Conservation (phyloP, 2,113 vertebrate genomes). For the Trinectes maculatus region DNA sequence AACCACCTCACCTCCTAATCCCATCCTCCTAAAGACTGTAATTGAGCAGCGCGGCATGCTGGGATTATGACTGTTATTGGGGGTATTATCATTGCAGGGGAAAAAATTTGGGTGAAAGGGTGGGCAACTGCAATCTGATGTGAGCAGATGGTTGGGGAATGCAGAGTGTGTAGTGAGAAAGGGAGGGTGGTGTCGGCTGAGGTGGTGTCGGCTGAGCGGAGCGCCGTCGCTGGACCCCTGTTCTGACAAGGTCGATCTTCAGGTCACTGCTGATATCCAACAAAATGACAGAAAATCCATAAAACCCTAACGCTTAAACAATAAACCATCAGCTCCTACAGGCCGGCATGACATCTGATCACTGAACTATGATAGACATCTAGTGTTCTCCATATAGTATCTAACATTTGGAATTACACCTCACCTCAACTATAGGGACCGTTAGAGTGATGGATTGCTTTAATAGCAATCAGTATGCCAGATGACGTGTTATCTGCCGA, state of each 20-base stretch:
- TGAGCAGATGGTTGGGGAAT: slow-evolving; percentile 39
- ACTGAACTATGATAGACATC: slow-evolving; percentile 71
- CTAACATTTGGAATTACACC: slow-evolving; percentile 67
- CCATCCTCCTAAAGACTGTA: slow-evolving; percentile 81
- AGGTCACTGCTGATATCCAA: slow-evolving; percentile 71
- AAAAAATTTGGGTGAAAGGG: slow-evolving; percentile 71
- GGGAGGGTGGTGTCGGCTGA: neutral
- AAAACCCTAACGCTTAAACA: slow-evolving; percentile 72
- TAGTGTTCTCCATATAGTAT: slow-evolving; percentile 55
- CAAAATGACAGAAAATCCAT: slow-evolving; percentile 78
- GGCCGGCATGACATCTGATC: slow-evolving; percentile 62
- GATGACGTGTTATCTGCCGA: slow-evolving; percentile 38
- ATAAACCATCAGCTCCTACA: slow-evolving; percentile 74
- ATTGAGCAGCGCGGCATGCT: slow-evolving; percentile 79
- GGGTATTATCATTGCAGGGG: slow-evolving; percentile 71
- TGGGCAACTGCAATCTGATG: slow-evolving; percentile 44
- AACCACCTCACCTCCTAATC: slow-evolving; percentile 74
- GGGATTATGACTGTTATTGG: slow-evolving; percentile 82
- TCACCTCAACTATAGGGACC: slow-evolving; percentile 45
- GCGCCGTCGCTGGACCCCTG: slow-evolving; percentile 49
- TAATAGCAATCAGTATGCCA: slow-evolving; percentile 54
- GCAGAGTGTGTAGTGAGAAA: neutral
- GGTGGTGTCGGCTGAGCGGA: slow-evolving; percentile 22
- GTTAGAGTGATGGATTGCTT: slow-evolving; percentile 70
- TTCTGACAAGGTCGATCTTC: slow-evolving; percentile 74